Base-by-base conservation (phyloP, 2,797 vertebrate species). In the Sardinella longiceps region DNA sequence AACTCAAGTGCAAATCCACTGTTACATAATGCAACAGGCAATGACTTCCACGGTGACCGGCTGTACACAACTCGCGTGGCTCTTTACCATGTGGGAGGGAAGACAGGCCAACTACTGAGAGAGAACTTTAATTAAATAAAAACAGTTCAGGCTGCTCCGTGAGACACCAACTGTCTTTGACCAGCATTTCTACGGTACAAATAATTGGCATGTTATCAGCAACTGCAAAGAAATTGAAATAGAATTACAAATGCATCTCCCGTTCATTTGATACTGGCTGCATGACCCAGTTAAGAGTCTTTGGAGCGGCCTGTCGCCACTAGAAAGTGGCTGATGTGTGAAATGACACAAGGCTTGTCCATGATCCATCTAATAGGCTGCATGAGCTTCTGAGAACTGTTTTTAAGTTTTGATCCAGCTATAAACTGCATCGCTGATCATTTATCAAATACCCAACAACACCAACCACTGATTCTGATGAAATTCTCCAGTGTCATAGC, bases 1-100 rank as follows among this genome's bases (percentile, higher is more conserved):
- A 70, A 25, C 74, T 53, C 51, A 28, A 70, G 74, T 66, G 60
- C 70, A 84, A 84, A 86, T 85, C 87, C 86, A 48, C 39, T 1
- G 60, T 87, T 66, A 86, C 66, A 50, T 82, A 88, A 87, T 56
- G 60, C 0, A 81, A 87, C 80, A 70, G 53, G 14, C 85, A 83
- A 18, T 70, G 63, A 70, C 84, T 50, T 84, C 82, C 80, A 25
- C 51, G 53, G 30, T 30, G 50, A 70, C 80, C 43, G 63, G 50
- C 80, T 28, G 63, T 50, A 37, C 80, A 70, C 63, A 18, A 70
- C 63, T 70, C 33, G 23, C 9, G 25, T 12, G 12, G 63, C 63
- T 70, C 28, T 70, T 70, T 0, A 30, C 63, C 63, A 37, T 12
- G 30, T 3, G 63, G 3, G n/a, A n/a, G n/a, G 4, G 63, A 28